Percentiles rank a stretch among this genome's conserved stretches.
These are phyloP conservation scores for Anomalospiza imberbis DNA, from an alignment of 2,797 vertebrate genomes.

Conservation along the genomic window DNA sequence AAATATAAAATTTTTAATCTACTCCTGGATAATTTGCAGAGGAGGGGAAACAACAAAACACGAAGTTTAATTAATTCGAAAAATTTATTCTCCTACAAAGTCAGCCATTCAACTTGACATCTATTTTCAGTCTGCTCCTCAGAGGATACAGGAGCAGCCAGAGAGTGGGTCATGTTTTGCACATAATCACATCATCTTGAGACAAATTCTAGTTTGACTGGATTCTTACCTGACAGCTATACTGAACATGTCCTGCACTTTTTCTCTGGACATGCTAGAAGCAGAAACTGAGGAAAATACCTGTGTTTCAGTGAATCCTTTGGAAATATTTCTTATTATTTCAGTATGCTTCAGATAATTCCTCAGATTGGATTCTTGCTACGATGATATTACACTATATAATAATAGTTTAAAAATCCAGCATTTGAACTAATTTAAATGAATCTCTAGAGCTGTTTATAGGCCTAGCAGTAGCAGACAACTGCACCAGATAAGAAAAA, in stretches of 20 bases:
- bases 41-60: neutral
- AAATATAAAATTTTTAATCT: neutral
- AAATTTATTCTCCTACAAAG: neutral
- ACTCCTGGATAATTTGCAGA: neutral
- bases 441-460: neutral
- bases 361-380: neutral
- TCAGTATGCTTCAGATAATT: neutral
- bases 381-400: neutral
- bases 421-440: neutral
- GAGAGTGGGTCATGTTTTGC: neutral
- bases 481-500: neutral
- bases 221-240: neutral
- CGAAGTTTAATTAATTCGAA: slow-evolving; percentile 15
- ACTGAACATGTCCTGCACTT: neutral
- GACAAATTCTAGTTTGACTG: neutral
- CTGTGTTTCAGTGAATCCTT: neutral
- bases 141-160: neutral
- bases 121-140: neutral
- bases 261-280: neutral
- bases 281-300: neutral
- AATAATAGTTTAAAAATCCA: neutral
- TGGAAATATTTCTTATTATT: neutral
- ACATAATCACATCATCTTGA: neutral
- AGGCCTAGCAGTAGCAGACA: neutral
- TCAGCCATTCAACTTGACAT: neutral